A percentile compares a stretch with the other conserved stretches of the same genome.
These are phyloP conservation scores for Drosophila quinaria DNA, from an alignment of 2,888 invertebrate species.

Conservation along the genomic window DNA sequence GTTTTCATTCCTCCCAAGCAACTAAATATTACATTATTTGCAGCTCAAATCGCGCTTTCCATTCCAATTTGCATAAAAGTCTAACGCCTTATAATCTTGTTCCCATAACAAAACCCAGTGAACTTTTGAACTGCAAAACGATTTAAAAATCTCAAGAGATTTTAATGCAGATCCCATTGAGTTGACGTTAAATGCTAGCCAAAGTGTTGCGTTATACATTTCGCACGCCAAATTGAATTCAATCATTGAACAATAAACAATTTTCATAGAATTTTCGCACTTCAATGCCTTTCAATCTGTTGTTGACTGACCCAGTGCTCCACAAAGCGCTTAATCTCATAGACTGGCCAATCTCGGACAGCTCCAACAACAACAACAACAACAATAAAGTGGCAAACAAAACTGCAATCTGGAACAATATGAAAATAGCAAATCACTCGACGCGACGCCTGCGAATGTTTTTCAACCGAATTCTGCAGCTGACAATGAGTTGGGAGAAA, in stretches of 20 bases:
- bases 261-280: conserved; percentile 71
- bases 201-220: conserved; percentile 9
- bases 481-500: conserved; percentile 70
- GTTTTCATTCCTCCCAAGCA: too few relatives aligned
- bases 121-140: conserved; percentile 70
- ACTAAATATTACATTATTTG: background rate
- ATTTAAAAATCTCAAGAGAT: conserved; percentile 36
- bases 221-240: conserved; percentile 68
- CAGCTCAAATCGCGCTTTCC: background rate
- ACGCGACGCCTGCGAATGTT: conserved; percentile 48
- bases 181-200: conserved; percentile 26
- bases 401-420: conserved; percentile 62
- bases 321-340: conserved; percentile 52
- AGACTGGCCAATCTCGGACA: conserved; percentile 55
- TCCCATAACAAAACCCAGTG: conserved; percentile 38
- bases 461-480: conserved; percentile 60
- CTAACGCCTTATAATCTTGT: background rate
- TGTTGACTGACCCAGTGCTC: conserved; percentile 68
- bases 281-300: conserved; percentile 57
- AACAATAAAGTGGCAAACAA: conserved; percentile 58
- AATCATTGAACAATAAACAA: conserved; percentile 73
- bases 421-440: conserved; percentile 64
- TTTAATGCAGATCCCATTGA: conserved; percentile 18
- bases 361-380: conserved; percentile 26
- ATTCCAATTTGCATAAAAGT: conserved; percentile 6